phyloP scores from a whole-genome alignment of 1,140 invertebrate genomes.

The Tribolium castaneum region DNA sequence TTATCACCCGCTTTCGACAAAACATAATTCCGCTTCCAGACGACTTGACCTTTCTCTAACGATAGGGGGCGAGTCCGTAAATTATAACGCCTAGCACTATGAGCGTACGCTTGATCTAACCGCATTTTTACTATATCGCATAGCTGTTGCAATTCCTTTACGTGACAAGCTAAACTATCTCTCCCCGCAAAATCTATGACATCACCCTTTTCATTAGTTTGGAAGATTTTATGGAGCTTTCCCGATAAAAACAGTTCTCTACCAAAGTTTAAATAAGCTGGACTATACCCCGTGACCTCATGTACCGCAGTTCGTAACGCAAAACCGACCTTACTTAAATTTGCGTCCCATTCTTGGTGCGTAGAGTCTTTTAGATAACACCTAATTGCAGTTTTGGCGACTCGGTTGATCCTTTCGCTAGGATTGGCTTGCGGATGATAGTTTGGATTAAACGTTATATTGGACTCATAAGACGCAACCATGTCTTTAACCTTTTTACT shows the following conservation, averaged over 20 bases:
- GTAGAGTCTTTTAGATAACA: not conserved
- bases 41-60: not conserved
- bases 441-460: not conserved
- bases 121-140: not conserved
- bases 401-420: not conserved
- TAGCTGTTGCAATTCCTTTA: not conserved
- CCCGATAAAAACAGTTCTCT: not conserved
- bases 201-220: not conserved
- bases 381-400: not conserved
- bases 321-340: not conserved
- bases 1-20: not conserved
- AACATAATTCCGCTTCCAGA: not conserved
- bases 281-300: not conserved
- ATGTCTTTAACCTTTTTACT: not conserved
- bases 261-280: not conserved
- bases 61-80: not conserved
- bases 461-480: not conserved
- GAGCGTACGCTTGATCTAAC: not conserved
- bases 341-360: not conserved
- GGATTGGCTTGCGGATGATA: not conserved
- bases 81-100: not conserved
- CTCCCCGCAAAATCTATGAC: not conserved
- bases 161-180: not conserved
- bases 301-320: not conserved
- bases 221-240: not conserved